These are phyloP conservation scores for Malthinus flaveolus DNA, from an alignment of 2,888 invertebrate species.

Conservation along the genomic window DNA sequence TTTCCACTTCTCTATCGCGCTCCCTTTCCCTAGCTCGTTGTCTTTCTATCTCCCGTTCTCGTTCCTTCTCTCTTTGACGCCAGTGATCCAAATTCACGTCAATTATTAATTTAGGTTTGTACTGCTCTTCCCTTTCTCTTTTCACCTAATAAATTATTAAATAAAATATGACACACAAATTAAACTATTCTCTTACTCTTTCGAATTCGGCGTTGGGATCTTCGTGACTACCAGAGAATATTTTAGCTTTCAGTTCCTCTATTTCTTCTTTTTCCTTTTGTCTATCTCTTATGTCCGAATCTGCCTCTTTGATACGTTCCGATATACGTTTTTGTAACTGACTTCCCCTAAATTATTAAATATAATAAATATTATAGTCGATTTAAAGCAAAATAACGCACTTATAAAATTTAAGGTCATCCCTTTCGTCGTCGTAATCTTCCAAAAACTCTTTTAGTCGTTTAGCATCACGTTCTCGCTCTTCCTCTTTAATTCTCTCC, in stretches of 20 bases:
- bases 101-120: constrained; percentile 81
- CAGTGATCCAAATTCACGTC: constrained; percentile 66
- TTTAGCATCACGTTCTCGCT: constrained; percentile 89
- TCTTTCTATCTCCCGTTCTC: constrained; percentile 57
- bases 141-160: constrained; percentile 56
- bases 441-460: constrained; percentile 96
- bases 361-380: background rate
- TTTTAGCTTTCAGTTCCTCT: constrained; percentile 77
- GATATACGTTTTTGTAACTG: constrained; percentile 88
- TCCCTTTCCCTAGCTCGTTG: constrained; percentile 72
- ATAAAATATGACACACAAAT: constrained; percentile 3
- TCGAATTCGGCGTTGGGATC: constrained; percentile 68
- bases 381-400: constrained; percentile 46
- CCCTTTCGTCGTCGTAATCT: constrained; percentile 98
- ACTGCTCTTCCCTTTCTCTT: constrained; percentile 78
- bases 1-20: constrained; percentile 84
- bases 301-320: constrained; percentile 92
- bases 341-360: constrained; percentile 64
- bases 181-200: constrained; percentile 53
- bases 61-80: constrained; percentile 64
- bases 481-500: constrained; percentile 82
- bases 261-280: constrained; percentile 87
- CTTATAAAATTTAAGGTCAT: constrained; percentile 97
- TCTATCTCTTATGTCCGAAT: constrained; percentile 87
- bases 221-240: constrained; percentile 69